phyloP scores from a whole-genome alignment of 53 echinoderm and acorn worm species.

The Pentamera pediparva region DNA sequence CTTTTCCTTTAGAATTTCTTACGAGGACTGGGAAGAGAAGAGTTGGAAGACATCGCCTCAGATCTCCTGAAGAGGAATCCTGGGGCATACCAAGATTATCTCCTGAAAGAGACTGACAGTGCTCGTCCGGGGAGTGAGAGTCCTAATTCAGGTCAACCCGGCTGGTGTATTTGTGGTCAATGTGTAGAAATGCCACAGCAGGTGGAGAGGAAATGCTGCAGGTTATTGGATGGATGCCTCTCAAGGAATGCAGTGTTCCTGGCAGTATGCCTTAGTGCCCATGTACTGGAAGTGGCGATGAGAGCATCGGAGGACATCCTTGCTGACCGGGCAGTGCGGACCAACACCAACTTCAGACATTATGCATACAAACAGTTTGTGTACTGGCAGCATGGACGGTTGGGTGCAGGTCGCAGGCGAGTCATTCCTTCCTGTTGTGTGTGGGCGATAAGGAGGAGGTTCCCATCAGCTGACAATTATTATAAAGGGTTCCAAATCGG shows the following conservation, averaged over 20 bases:
- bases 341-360: background rate
- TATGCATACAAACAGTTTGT: background rate
- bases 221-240: background rate
- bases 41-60: background rate
- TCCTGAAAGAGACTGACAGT: background rate
- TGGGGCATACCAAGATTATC: background rate
- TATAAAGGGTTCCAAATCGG: background rate
- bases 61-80: background rate
- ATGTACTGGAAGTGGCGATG: slow-evolving; percentile 19
- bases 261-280: background rate
- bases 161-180: background rate
- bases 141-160: background rate
- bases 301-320: background rate
- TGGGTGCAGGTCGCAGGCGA: background rate
- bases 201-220: background rate
- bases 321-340: background rate
- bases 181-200: background rate
- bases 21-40: background rate
- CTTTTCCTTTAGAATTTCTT: too few species aligned
- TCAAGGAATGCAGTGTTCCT: background rate
- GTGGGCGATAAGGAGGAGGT: background rate
- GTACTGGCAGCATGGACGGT: slow-evolving; percentile 5
- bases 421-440: slow-evolving; percentile 1
- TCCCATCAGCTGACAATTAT: background rate
- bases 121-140: background rate